phyloP scores from a whole-genome alignment of 2,113 vertebrate species.

The Saguinus midas region DNA sequence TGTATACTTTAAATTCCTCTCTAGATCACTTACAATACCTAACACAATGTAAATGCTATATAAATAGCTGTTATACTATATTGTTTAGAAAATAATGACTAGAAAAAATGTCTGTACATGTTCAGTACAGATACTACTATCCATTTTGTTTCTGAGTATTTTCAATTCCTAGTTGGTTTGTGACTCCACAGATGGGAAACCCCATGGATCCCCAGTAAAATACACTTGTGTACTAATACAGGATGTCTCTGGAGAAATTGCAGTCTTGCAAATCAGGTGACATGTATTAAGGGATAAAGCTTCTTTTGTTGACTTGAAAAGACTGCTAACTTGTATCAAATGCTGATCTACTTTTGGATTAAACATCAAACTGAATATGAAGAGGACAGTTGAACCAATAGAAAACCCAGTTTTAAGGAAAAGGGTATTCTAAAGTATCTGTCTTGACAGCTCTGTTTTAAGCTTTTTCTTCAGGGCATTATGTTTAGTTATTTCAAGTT shows the following conservation, averaged over 20 bases:
- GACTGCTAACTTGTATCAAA: neutral
- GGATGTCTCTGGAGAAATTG: neutral
- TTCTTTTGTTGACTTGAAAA: neutral
- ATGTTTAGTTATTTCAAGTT: conserved; percentile 40
- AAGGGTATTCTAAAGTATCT: neutral
- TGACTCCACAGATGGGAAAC: neutral
- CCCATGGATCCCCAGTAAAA: neutral
- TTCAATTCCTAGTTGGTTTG: neutral
- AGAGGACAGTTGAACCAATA: neutral
- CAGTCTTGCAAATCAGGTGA: neutral
- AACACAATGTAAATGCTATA: neutral
- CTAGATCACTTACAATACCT: neutral
- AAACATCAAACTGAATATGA: neutral
- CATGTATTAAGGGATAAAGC: neutral
- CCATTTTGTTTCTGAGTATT: neutral
- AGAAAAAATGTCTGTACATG: neutral
- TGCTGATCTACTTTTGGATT: neutral
- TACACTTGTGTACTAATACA: neutral
- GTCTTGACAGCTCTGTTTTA: neutral
- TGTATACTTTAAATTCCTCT: neutral
- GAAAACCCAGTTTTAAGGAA: neutral
- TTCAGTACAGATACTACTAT: neutral
- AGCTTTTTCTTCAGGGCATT: conserved; percentile 39
- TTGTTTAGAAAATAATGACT: neutral
- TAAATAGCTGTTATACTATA: neutral